Evolutionary conservation across 2,888 invertebrate species (phyloP).

Genomic region (Cephus pulcher): DNA sequence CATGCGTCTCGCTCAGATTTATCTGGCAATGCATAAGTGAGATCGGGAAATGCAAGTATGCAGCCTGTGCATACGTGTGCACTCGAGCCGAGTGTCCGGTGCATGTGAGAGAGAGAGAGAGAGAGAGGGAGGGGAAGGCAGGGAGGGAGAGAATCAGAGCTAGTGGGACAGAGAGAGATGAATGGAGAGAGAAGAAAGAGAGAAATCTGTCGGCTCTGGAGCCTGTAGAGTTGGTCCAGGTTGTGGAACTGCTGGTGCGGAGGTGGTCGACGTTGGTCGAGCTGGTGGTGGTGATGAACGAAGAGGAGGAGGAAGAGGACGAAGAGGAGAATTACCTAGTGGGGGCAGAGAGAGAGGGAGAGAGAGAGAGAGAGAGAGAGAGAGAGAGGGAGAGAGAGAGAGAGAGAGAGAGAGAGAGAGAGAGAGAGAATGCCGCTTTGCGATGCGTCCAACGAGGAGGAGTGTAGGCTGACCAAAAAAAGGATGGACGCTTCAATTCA

Average conservation of each 20-base stretch:
- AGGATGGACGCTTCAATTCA: constrained; percentile 65
- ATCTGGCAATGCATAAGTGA: constrained; percentile 57
- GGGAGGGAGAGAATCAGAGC: constrained; percentile 25
- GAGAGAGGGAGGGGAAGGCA: constrained; percentile 18
- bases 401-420: constrained; percentile 34
- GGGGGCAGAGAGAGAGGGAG: constrained; percentile 29
- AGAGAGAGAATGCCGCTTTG: constrained; percentile 41
- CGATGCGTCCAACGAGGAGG: constrained; percentile 51
- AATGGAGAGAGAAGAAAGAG: constrained; percentile 25
- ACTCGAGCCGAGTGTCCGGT: constrained; percentile 3
- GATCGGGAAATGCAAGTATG: constrained; percentile 48
- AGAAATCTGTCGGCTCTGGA: background rate
- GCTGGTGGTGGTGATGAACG: constrained; percentile 21
- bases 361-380: constrained; percentile 34
- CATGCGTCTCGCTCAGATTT: constrained; percentile 46
- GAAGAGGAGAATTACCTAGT: constrained; percentile 32
- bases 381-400: constrained; percentile 35
- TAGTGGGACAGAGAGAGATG: constrained; percentile 23
- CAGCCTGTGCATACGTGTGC: constrained; percentile 12
- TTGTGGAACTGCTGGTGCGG: background rate
- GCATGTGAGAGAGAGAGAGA: constrained; percentile 25
- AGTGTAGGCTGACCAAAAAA: constrained; percentile 62
- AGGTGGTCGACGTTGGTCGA: constrained; percentile 20
- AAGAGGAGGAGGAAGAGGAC: constrained; percentile 23
- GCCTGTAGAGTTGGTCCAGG: background rate